Evolutionary conservation across 2,797 vertebrate genomes (phyloP).

Genomic region (Clarias laeviceps): DNA sequence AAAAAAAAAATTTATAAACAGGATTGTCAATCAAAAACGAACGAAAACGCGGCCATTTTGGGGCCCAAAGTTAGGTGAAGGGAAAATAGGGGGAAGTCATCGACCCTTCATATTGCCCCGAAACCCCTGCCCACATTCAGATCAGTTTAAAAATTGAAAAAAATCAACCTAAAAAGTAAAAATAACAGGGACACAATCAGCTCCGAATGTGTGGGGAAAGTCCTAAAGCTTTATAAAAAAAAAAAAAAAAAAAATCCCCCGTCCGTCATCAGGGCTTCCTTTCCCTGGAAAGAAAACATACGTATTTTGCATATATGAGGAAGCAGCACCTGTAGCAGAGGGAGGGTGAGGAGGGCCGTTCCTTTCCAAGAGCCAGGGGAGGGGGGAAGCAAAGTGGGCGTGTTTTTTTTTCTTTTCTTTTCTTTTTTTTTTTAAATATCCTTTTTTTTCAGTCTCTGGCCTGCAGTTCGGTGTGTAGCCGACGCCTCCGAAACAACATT

Average conservation of each 20-base stretch:
- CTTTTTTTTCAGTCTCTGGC: slow-evolving; percentile 36
- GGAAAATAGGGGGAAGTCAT: slow-evolving; percentile 39
- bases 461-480: slow-evolving; percentile 47
- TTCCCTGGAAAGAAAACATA: slow-evolving; percentile 72
- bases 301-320: slow-evolving; percentile 83
- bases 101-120: slow-evolving; percentile 42
- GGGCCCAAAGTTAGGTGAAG: slow-evolving; percentile 39
- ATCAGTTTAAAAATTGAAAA: slow-evolving; percentile 23
- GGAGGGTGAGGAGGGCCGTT: slow-evolving; percentile 62
- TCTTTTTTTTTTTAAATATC: background rate
- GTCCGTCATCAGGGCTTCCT: slow-evolving; percentile 44
- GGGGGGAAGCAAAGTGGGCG: slow-evolving; percentile 52
- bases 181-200: slow-evolving; percentile 64
- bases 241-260: background rate
- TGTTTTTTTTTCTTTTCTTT: slow-evolving; percentile 29
- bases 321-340: slow-evolving; percentile 79
- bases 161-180: slow-evolving; percentile 36
- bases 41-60: slow-evolving; percentile 61
- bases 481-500: slow-evolving; percentile 18
- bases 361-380: slow-evolving; percentile 51
- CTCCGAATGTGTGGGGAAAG: slow-evolving; percentile 31
- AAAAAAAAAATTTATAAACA: slow-evolving; percentile 33
- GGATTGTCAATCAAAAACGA: slow-evolving; percentile 77
- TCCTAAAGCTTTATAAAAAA: slow-evolving; percentile 21
- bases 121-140: slow-evolving; percentile 34